These are phyloP conservation scores for Lasioglossum pauxillum DNA, from an alignment of 2,888 invertebrate species.

Conservation along the genomic window DNA sequence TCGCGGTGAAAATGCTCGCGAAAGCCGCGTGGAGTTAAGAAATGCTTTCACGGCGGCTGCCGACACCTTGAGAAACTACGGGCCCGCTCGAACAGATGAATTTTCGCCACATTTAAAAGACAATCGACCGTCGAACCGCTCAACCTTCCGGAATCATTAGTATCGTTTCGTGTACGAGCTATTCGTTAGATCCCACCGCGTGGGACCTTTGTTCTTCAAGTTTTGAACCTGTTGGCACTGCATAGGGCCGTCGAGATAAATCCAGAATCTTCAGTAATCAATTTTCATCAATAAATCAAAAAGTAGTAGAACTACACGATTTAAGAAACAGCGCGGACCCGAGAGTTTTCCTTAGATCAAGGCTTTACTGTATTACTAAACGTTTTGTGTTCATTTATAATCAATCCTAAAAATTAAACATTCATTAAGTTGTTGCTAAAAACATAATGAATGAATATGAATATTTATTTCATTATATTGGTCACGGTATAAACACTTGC, in stretches of 20 bases:
- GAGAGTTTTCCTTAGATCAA: no score
- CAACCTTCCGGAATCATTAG: constrained; percentile 24
- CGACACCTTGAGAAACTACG: constrained; percentile 49
- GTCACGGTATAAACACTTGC: no score
- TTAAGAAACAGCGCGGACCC: no score
- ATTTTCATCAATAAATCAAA: no score
- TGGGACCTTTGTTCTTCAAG: background rate
- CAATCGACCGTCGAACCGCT: constrained; percentile 38
- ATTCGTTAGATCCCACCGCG: background rate
- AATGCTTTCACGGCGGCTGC: constrained; percentile 40
- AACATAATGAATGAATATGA: no score
- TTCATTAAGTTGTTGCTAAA: no score
- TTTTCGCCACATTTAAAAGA: constrained; percentile 47
- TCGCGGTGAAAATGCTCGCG: constrained; percentile 49
- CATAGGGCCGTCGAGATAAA: background rate
- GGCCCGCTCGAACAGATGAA: constrained; percentile 36
- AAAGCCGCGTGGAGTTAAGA: constrained; percentile 49
- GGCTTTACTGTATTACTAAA: no score
- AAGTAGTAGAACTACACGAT: no score
- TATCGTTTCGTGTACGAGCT: background rate
- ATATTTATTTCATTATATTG: no score
- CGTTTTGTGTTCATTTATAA: no score
- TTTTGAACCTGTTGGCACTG: background rate
- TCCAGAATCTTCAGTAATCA: background rate
- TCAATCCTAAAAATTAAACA: no score